Conservation (phyloP, 2,797 vertebrate genomes). For the Sparus aurata region DNA sequence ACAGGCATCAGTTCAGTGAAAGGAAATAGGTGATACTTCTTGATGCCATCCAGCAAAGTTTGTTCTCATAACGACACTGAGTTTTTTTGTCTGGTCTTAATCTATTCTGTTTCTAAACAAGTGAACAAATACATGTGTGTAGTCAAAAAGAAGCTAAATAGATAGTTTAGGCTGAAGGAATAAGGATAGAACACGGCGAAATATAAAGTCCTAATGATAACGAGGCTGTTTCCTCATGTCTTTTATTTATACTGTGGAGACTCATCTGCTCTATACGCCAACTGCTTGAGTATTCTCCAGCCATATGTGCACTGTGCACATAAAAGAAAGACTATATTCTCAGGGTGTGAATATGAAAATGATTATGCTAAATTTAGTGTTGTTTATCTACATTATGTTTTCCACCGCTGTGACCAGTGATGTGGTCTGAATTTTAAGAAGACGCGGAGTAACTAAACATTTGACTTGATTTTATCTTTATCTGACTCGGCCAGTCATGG, state of each 20-base stretch:
- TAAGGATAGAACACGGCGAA: constrained; percentile 28
- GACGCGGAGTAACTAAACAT: constrained; percentile 3
- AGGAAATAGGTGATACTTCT: neutral
- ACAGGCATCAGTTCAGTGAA: neutral
- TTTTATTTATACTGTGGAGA: constrained; percentile 47
- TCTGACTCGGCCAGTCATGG: neutral
- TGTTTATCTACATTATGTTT: constrained; percentile 47
- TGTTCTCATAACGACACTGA: neutral
- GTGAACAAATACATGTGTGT: neutral
- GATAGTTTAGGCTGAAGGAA: neutral
- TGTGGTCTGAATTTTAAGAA: constrained; percentile 27
- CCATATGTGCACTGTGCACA: constrained; percentile 55
- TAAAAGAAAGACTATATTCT: constrained; percentile 48
- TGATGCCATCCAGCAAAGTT: neutral
- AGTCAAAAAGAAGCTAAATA: too few species aligned
- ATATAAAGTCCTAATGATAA: constrained; percentile 53
- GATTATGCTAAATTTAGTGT: constrained; percentile 39
- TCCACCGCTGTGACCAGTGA: constrained; percentile 23
- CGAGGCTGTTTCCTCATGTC: constrained; percentile 44
- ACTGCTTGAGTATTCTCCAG: constrained; percentile 35
- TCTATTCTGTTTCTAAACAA: constrained; percentile 2
- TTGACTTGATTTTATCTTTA: neutral
- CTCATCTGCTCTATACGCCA: constrained; percentile 35
- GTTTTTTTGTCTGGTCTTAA: neutral
- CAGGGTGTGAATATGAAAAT: constrained; percentile 48